phyloP scores from a whole-genome alignment of 2,113 vertebrate species.

The Trogon surrucura region DNA sequence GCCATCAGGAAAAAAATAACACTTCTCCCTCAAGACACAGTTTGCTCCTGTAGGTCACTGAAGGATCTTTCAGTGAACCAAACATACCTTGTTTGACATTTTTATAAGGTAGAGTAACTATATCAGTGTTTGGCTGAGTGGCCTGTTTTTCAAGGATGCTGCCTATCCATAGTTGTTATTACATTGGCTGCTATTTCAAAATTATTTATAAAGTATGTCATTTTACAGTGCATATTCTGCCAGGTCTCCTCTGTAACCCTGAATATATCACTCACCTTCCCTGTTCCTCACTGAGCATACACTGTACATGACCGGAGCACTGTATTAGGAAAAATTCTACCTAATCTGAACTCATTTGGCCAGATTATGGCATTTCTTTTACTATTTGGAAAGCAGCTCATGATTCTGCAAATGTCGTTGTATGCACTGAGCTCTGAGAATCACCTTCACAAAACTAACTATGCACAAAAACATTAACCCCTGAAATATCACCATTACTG shows the following conservation, averaged over 20 bases:
- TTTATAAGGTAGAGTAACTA: neutral
- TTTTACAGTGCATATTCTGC: neutral
- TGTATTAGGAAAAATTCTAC: neutral
- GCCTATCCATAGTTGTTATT: neutral
- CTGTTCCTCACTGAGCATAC: neutral
- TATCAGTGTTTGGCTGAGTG: neutral
- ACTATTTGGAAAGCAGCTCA: neutral
- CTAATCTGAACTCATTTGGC: neutral
- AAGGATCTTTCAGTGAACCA: neutral
- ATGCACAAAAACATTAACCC: neutral
- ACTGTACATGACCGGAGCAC: neutral
- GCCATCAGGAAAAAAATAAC: neutral
- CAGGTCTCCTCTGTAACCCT: neutral
- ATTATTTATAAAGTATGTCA: neutral
- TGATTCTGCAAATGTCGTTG: neutral
- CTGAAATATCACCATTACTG: neutral
- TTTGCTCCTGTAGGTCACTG: neutral
- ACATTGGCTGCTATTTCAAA: neutral
- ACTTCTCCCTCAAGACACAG: neutral
- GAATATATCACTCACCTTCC: neutral
- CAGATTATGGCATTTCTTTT: neutral
- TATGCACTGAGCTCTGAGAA: neutral
- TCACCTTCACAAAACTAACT: neutral
- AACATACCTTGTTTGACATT: neutral
- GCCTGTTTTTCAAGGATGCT: neutral